Percentiles rank a stretch among this genome's conserved stretches.
These are phyloP conservation scores for Galeopsomyia nigrocyanea DNA, from an alignment of 2,888 invertebrate genomes.

Conservation along the genomic window DNA sequence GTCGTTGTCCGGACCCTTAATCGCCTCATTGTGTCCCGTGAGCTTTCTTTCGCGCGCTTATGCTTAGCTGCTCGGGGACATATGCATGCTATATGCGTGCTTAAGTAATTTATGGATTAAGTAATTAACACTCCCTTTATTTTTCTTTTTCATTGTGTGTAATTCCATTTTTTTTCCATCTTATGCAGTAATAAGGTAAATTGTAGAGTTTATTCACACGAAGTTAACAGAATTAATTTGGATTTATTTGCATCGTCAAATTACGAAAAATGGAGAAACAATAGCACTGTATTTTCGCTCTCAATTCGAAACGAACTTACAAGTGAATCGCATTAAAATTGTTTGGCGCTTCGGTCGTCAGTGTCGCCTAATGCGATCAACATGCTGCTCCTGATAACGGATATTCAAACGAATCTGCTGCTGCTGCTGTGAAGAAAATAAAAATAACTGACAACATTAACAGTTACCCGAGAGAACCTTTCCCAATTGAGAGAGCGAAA, in stretches of 20 bases:
- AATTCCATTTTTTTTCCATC: too few relatives aligned
- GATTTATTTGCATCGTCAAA: too few relatives aligned
- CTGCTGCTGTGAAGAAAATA: conserved; percentile 11
- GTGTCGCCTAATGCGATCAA: conserved; percentile 32
- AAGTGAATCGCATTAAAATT: conserved; percentile 12
- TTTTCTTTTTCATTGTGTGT: too few relatives aligned
- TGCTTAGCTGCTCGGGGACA: too few relatives aligned
- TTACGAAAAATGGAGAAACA: too few relatives aligned
- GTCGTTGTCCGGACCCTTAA: conserved; percentile 53
- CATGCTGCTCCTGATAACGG: background rate
- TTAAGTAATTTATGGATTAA: too few relatives aligned
- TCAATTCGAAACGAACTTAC: conserved; percentile 5
- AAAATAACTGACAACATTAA: conserved; percentile 29
- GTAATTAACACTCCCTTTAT: too few relatives aligned
- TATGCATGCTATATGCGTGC: too few relatives aligned
- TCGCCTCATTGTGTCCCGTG: conserved; percentile 58
- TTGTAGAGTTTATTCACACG: too few relatives aligned
- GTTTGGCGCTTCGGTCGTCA: background rate
- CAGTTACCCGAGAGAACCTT: background rate
- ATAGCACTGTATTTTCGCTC: too few relatives aligned
- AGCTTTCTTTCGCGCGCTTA: background rate
- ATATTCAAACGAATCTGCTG: background rate
- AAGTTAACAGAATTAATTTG: too few relatives aligned
- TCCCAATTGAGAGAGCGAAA: background rate
- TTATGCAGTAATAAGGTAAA: too few relatives aligned